Conservation (phyloP, 2,888 invertebrate species). For the Lycophotia porphyrea region DNA sequence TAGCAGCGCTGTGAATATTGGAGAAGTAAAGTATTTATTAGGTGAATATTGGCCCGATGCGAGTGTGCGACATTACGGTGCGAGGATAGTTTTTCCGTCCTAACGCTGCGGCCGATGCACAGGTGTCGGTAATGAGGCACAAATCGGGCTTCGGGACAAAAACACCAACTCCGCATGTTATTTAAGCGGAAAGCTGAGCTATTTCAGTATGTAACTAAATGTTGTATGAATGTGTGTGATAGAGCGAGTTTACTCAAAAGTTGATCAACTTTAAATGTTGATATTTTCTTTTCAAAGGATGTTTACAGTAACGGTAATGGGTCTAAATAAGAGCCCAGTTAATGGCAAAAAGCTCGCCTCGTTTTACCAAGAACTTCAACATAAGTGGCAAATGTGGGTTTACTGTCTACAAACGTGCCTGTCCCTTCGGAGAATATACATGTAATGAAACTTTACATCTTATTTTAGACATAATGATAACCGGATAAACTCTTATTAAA, state of each 20-base stretch:
- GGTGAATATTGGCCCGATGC: slow-evolving; percentile 83
- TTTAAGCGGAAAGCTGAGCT: slow-evolving; percentile 54
- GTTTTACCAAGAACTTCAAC: neutral
- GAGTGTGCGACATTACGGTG: slow-evolving; percentile 80
- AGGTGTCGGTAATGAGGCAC: slow-evolving; percentile 86
- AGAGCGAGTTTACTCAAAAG: neutral
- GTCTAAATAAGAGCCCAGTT: neutral
- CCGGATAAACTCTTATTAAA: neutral
- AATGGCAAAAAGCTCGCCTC: neutral
- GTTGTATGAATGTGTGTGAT: slow-evolving; percentile 10
- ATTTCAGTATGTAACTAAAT: slow-evolving; percentile 33
- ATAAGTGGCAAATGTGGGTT: neutral
- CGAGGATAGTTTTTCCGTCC: slow-evolving; percentile 77
- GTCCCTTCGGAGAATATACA: neutral
- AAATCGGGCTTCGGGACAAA: slow-evolving; percentile 80
- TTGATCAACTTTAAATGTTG: neutral
- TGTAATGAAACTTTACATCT: neutral
- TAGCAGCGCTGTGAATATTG: slow-evolving; percentile 78
- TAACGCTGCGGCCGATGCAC: slow-evolving; percentile 81
- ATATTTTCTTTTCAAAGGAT: neutral
- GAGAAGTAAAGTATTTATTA: slow-evolving; percentile 86
- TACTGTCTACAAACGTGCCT: neutral
- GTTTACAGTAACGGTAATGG: neutral
- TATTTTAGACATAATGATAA: neutral
- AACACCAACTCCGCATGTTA: slow-evolving; percentile 69